Percentiles rank a stretch among this genome's conserved stretches.
Evolutionary conservation across 2,797 vertebrate genomes (phyloP).

Genomic region (Oreochromis grahami): DNA sequence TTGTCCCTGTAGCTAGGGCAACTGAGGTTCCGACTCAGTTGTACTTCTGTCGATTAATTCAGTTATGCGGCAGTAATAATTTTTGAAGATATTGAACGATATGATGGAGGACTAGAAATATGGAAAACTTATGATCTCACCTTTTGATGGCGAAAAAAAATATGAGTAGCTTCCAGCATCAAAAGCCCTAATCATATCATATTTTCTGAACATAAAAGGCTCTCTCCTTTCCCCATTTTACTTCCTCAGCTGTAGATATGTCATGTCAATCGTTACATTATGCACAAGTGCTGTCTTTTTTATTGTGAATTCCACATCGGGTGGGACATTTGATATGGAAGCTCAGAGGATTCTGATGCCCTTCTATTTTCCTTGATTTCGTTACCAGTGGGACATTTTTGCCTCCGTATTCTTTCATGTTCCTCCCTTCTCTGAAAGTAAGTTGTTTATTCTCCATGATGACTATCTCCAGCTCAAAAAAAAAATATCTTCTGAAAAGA

Average conservation of each 20-base stretch:
- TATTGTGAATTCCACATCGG: slow-evolving; percentile 62
- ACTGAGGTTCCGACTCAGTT: slow-evolving; percentile 56
- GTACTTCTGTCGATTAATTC: slow-evolving; percentile 58
- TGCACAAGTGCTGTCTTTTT: slow-evolving; percentile 65
- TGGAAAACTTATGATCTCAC: slow-evolving; percentile 66
- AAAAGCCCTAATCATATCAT: slow-evolving; percentile 68
- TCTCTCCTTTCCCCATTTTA: slow-evolving; percentile 52
- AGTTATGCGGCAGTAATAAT: slow-evolving; percentile 64
- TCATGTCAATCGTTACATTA: slow-evolving; percentile 71
- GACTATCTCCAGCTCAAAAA: slow-evolving; percentile 69
- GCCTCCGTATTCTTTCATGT: slow-evolving; percentile 70
- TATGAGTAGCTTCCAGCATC: slow-evolving; percentile 55
- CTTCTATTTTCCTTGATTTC: slow-evolving; percentile 75
- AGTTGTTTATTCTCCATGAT: slow-evolving; percentile 77
- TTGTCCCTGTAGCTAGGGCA: slow-evolving; percentile 60
- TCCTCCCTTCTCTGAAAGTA: slow-evolving; percentile 66
- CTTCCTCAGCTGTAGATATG: slow-evolving; percentile 59
- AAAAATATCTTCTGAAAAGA: slow-evolving; percentile 70
- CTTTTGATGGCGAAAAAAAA: slow-evolving; percentile 58
- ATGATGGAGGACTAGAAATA: slow-evolving; percentile 39
- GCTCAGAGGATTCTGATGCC: slow-evolving; percentile 68
- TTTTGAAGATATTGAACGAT: slow-evolving; percentile 59
- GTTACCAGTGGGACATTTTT: slow-evolving; percentile 68
- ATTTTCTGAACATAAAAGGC: slow-evolving; percentile 69
- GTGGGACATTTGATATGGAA: slow-evolving; percentile 65